These are phyloP conservation scores for Gymnocypris eckloni DNA, from an alignment of 2,797 vertebrate species.

Conservation along the genomic window DNA sequence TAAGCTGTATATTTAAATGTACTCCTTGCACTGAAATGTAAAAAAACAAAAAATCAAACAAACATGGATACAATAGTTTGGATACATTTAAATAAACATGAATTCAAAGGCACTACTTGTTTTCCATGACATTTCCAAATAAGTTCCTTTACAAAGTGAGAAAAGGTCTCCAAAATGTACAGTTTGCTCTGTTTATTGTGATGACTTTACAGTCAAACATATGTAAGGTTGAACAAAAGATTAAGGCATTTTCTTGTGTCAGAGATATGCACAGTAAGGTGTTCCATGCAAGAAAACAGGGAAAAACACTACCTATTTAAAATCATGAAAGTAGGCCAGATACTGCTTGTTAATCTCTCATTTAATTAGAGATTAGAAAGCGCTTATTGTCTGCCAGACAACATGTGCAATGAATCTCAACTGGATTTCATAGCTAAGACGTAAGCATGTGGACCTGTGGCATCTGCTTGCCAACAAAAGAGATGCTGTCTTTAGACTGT, in stretches of 20 bases:
- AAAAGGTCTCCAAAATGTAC: neutral
- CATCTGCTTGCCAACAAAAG: slow-evolving; percentile 46
- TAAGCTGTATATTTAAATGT: neutral
- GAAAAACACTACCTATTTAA: slow-evolving; percentile 53
- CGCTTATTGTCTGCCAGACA: slow-evolving; percentile 54
- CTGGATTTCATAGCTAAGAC: slow-evolving; percentile 59
- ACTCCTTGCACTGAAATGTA: neutral
- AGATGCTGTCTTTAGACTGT: slow-evolving; percentile 41
- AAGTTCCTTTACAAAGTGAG: neutral
- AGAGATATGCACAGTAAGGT: slow-evolving; percentile 1
- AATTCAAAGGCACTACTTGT: neutral
- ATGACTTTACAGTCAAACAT: neutral
- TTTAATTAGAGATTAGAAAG: slow-evolving; percentile 63
- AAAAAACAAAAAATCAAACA: neutral
- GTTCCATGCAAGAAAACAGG: slow-evolving; percentile 22
- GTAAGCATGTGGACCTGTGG: slow-evolving; percentile 59
- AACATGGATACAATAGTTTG: no score
- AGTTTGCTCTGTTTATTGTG: neutral
- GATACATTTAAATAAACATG: neutral
- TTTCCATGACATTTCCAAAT: neutral
- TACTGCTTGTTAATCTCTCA: slow-evolving; percentile 55
- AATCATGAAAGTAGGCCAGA: slow-evolving; percentile 59
- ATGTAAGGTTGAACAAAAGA: neutral
- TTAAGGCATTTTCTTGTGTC: neutral
- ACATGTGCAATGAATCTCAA: slow-evolving; percentile 54